These are phyloP conservation scores for Oryzaephilus surinamensis DNA, from an alignment of 1,140 invertebrate species.

Conservation along the genomic window DNA sequence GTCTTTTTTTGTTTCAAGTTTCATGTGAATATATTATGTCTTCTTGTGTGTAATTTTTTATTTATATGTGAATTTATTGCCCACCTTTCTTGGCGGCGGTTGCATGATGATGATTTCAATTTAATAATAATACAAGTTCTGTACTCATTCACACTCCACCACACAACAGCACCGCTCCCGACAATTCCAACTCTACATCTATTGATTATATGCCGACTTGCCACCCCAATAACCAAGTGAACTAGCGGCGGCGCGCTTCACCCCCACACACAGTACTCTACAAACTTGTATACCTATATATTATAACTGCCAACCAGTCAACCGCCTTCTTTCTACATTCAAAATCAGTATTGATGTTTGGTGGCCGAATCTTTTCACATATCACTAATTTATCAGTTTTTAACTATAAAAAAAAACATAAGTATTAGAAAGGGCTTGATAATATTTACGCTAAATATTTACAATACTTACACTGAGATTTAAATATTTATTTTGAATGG, in stretches of 20 bases:
- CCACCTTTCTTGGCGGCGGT: conserved; percentile 66
- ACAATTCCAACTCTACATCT: conserved; percentile 13
- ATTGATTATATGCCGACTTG: conserved; percentile 25
- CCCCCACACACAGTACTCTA: not conserved
- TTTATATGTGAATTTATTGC: conserved; percentile 6
- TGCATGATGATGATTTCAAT: conserved; percentile 43
- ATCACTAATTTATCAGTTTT: no score
- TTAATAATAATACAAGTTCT: conserved; percentile 11
- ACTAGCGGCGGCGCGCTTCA: conserved; percentile 15
- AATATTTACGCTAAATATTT: no score
- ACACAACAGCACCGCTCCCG: conserved; percentile 12
- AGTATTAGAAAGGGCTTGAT: no score
- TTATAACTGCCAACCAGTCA: conserved; percentile 5
- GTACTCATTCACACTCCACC: conserved; percentile 28
- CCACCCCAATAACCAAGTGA: conserved; percentile 15
- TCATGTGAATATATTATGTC: conserved; percentile 1
- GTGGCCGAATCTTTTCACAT: conserved; percentile 3
- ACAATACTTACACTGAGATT: no score
- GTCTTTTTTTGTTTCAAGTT: not conserved
- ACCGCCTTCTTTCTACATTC: not conserved
- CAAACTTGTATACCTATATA: not conserved
- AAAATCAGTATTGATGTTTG: conserved; percentile 12
- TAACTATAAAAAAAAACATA: no score
- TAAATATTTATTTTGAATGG: no score
- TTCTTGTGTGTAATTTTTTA: conserved; percentile 1